These are phyloP conservation scores for Sebastiscus albofasciatus DNA, from an alignment of 2,797 vertebrate genomes.

Conservation along the genomic window DNA sequence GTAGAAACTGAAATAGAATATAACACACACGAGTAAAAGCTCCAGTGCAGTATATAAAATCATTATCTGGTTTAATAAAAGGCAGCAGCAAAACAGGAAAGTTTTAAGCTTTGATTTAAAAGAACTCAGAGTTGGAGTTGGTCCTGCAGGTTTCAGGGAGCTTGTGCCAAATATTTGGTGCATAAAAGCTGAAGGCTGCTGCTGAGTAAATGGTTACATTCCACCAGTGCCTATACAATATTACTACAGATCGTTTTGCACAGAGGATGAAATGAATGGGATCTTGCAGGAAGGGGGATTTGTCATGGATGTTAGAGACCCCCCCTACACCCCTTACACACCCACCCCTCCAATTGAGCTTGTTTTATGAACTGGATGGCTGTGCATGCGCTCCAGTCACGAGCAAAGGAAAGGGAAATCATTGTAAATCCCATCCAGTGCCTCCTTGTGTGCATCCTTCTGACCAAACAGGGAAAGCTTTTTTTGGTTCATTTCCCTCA, in stretches of 20 bases:
- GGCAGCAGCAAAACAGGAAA: too few relatives aligned
- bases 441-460: constrained; percentile 74
- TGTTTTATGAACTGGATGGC: constrained; percentile 72
- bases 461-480: constrained; percentile 49
- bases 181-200: too few relatives aligned
- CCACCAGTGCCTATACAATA: background rate
- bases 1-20: too few relatives aligned
- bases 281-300: constrained; percentile 62
- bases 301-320: constrained; percentile 52
- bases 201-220: background rate
- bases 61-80: too few relatives aligned
- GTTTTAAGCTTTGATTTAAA: too few relatives aligned
- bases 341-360: constrained; percentile 44
- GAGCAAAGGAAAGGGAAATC: constrained; percentile 86
- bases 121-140: too few relatives aligned
- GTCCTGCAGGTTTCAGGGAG: too few relatives aligned
- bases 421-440: constrained; percentile 85
- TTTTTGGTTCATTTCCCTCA: background rate
- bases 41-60: too few relatives aligned
- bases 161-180: too few relatives aligned
- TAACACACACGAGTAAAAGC: too few relatives aligned
- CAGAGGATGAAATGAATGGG: constrained; percentile 28
- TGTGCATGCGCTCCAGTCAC: constrained; percentile 74
- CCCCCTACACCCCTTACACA: background rate
- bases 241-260: background rate